phyloP scores from a whole-genome alignment of 1,140 invertebrate species.

The Drosophila parvula region DNA sequence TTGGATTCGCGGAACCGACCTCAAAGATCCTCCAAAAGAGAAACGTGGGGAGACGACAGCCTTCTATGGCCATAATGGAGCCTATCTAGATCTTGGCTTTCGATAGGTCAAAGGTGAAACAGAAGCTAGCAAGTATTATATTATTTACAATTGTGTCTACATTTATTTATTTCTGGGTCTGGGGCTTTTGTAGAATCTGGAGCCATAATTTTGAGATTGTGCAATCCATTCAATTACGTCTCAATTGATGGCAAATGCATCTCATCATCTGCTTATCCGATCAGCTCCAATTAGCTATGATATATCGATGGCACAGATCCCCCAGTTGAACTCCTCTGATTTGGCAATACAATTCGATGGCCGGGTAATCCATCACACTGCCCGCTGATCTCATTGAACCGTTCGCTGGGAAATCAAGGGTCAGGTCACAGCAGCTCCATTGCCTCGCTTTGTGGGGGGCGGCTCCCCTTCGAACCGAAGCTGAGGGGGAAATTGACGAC shows the following conservation, averaged over 20 bases:
- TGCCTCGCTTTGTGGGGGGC: constrained; percentile 3
- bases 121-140: neutral
- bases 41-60: neutral
- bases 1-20: neutral
- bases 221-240: constrained; percentile 42
- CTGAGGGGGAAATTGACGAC: constrained; percentile 62
- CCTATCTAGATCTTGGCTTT: constrained; percentile 17
- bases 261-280: constrained; percentile 45
- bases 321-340: constrained; percentile 23
- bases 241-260: constrained; percentile 48
- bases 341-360: constrained; percentile 28
- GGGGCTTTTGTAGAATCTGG: neutral
- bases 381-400: constrained; percentile 30
- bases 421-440: constrained; percentile 22
- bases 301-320: constrained; percentile 15
- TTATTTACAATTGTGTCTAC: neutral
- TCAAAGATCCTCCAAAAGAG: neutral
- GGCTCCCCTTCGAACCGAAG: neutral
- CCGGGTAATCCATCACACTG: constrained; percentile 40
- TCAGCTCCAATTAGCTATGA: constrained; percentile 43
- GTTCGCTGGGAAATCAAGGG: constrained; percentile 27
- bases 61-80: constrained; percentile 1
- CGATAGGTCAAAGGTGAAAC: constrained; percentile 10
- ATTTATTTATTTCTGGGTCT: neutral
- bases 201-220: constrained; percentile 21